phyloP scores from a whole-genome alignment of 2,888 invertebrate genomes.

The Mactromeris polynyma region DNA sequence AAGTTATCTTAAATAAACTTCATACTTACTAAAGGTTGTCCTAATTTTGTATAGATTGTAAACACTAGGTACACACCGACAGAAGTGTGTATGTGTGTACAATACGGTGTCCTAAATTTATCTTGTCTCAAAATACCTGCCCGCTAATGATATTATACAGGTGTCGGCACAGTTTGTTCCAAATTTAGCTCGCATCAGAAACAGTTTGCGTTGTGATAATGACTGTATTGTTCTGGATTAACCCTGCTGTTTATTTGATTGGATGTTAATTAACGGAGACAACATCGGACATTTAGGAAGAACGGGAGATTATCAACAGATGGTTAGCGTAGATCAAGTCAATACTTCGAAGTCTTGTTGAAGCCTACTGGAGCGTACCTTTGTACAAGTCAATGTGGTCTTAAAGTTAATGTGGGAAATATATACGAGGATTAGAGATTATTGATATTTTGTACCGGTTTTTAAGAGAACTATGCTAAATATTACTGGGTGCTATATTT shows the following conservation, averaged over 20 bases:
- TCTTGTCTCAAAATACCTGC: conserved; percentile 1
- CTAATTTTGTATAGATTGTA: neutral
- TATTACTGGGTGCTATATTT: neutral
- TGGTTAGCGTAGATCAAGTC: neutral
- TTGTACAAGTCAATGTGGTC: neutral
- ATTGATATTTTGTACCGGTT: neutral
- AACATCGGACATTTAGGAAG: neutral
- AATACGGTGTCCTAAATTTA: conserved; percentile 8
- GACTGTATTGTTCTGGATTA: neutral
- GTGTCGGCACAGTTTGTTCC: neutral
- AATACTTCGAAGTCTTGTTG: neutral
- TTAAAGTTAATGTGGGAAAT: neutral
- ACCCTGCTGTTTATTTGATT: neutral
- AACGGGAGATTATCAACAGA: neutral
- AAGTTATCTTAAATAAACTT: conserved; percentile 1
- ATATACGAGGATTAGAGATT: neutral
- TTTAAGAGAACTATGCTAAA: neutral
- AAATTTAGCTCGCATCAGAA: neutral
- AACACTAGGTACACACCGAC: conserved; percentile 3
- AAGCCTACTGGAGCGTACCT: neutral
- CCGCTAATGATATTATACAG: neutral
- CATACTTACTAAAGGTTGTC: neutral
- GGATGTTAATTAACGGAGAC: neutral
- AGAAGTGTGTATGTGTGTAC: neutral
- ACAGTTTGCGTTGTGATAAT: neutral